These are phyloP conservation scores for Nibea albiflora DNA, from an alignment of 2,113 vertebrate genomes.

Conservation along the genomic window DNA sequence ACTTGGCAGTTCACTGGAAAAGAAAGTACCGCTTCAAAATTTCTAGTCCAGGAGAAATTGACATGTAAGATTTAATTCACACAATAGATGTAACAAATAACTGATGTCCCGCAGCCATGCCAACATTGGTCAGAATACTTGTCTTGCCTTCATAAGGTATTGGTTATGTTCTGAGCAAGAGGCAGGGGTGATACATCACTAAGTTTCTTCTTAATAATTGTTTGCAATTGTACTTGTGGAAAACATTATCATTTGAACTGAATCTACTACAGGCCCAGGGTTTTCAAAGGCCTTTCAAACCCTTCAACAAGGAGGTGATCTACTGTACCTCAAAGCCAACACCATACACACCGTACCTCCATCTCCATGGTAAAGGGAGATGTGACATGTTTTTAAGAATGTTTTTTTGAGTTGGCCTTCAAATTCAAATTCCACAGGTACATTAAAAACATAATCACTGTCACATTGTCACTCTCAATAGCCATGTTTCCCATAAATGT, in stretches of 20 bases:
- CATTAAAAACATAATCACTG: conserved; percentile 6
- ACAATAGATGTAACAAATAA: not conserved
- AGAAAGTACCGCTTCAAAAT: not conserved
- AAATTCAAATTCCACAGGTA: conserved; percentile 13
- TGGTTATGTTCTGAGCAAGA: not conserved
- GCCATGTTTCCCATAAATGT: no score
- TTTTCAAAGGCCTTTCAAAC: conserved; percentile 18
- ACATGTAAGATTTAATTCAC: not conserved
- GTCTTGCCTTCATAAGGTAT: not conserved
- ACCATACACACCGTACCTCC: not conserved
- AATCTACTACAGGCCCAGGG: not conserved
- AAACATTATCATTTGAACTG: not conserved
- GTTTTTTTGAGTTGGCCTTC: conserved; percentile 28
- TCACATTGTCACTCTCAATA: not conserved
- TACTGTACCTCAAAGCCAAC: not conserved
- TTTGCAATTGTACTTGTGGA: not conserved
- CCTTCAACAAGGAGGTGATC: conserved; percentile 12
- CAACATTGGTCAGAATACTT: not conserved
- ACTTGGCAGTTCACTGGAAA: not conserved
- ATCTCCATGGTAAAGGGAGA: conserved; percentile 34
- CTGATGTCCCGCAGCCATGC: not conserved
- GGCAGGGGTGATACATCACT: no score
- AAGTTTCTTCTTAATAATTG: not conserved
- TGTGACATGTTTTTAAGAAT: not conserved
- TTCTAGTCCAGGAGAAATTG: not conserved